A percentile compares a stretch with the other conserved stretches of the same genome.
Evolutionary conservation across 2,888 invertebrate species (phyloP).

Genomic region (Itoplectis maculator): DNA sequence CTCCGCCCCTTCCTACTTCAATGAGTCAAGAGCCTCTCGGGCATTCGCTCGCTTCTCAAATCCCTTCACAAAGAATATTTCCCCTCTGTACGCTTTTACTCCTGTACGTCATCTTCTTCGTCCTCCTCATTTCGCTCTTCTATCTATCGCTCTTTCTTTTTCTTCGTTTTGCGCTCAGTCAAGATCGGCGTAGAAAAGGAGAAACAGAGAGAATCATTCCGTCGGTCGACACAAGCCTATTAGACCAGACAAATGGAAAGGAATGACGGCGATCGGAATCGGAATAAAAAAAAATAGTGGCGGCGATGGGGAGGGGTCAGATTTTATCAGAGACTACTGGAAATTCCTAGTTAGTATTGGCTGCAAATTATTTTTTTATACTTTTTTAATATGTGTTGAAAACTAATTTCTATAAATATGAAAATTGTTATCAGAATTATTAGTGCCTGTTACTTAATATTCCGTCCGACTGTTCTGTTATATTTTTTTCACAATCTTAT

Average conservation of each 20-base stretch:
- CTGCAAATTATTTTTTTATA: background rate
- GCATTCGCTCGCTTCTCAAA: slow-evolving; percentile 73
- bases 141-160: slow-evolving; percentile 32
- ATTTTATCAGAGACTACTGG: background rate
- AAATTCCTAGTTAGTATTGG: background rate
- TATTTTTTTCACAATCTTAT: slow-evolving; percentile 24
- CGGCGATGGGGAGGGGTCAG: background rate
- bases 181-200: slow-evolving; percentile 51
- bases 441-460: background rate
- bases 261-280: too few species aligned
- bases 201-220: slow-evolving; percentile 30
- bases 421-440: background rate
- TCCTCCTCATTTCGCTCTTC: slow-evolving; percentile 36
- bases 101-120: slow-evolving; percentile 47
- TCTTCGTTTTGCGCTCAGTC: background rate
- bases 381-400: too few species aligned
- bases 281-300: background rate
- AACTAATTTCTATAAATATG: too few species aligned
- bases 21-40: slow-evolving; percentile 78
- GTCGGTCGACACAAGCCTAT: slow-evolving; percentile 24
- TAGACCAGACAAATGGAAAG: slow-evolving; percentile 30
- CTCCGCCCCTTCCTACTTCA: slow-evolving; percentile 16
- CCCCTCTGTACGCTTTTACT: slow-evolving; percentile 36
- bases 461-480: background rate
- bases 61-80: slow-evolving; percentile 79